Conservation (phyloP, 2,888 invertebrate species). For the Drosophila bunnanda region DNA sequence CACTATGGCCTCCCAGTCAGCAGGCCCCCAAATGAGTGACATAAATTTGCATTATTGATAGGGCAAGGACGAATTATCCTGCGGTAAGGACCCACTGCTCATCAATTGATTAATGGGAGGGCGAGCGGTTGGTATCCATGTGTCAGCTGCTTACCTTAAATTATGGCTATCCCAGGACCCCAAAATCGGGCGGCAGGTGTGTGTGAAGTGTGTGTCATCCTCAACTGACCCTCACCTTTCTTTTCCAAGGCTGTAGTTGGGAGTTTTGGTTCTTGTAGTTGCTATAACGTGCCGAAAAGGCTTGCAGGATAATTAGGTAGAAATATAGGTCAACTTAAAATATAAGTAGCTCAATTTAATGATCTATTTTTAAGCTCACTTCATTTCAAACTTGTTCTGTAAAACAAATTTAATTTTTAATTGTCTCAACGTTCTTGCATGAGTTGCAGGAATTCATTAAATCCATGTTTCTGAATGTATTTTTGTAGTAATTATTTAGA, state of each 20-base stretch:
- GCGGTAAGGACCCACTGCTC: constrained; percentile 16
- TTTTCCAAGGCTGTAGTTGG: background rate
- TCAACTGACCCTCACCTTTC: background rate
- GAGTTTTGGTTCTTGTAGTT: background rate
- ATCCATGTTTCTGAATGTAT: background rate
- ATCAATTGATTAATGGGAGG: constrained; percentile 61
- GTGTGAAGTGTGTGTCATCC: constrained; percentile 17
- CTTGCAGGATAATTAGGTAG: background rate
- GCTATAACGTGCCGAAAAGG: no score
- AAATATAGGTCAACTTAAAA: no score
- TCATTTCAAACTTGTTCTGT: no score
- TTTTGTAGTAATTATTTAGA: no score
- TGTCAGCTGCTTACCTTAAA: constrained; percentile 60
- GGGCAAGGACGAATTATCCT: constrained; percentile 26
- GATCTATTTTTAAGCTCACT: no score
- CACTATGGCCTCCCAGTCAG: background rate
- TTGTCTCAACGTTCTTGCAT: no score
- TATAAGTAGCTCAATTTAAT: no score
- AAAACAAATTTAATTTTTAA: no score
- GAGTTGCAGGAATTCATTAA: background rate
- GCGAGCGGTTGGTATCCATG: constrained; percentile 38
- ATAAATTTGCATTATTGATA: constrained; percentile 65
- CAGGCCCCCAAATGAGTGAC: constrained; percentile 38
- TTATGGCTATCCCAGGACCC: constrained; percentile 47
- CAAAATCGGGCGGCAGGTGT: constrained; percentile 55